Conservation (phyloP, 2,113 vertebrate genomes). For the Platysternon megacephalum region DNA sequence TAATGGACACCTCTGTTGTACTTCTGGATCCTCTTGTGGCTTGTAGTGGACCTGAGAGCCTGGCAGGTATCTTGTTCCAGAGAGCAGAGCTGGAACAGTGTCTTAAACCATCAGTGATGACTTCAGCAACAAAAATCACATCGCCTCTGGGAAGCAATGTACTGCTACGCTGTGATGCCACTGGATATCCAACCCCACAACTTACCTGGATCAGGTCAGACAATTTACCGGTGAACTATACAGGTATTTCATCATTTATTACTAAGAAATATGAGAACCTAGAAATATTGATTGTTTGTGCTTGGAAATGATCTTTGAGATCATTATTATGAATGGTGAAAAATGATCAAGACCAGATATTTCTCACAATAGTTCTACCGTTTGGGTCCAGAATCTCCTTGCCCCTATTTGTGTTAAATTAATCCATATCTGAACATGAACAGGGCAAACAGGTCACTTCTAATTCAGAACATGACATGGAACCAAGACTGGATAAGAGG, state of each 20-base stretch:
- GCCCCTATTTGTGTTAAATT: not conserved
- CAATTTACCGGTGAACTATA: constrained; percentile 83
- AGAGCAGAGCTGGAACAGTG: constrained; percentile 92
- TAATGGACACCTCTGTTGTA: constrained; percentile 77
- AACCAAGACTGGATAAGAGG: not conserved
- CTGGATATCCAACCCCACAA: constrained; percentile 89
- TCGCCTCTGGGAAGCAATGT: constrained; percentile 92
- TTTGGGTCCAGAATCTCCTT: not conserved
- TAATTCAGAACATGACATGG: not conserved
- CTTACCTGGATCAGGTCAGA: constrained; percentile 87
- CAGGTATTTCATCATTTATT: constrained; percentile 82
- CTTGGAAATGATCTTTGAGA: not conserved
- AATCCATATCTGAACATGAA: not conserved
- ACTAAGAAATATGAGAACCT: not conserved
- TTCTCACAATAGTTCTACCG: not conserved
- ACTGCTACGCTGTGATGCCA: constrained; percentile 91
- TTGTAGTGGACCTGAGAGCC: constrained; percentile 88
- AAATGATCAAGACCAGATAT: not conserved
- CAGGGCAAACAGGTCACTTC: not conserved
- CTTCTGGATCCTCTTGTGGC: constrained; percentile 88
- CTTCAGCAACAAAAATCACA: constrained; percentile 94
- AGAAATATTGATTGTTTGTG: not conserved
- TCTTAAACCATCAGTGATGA: constrained; percentile 92
- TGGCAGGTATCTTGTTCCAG: constrained; percentile 90
- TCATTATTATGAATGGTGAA: not conserved